Evolutionary conservation across 2,113 vertebrate species (phyloP).

Genomic region (Entomyzon cyanotis): DNA sequence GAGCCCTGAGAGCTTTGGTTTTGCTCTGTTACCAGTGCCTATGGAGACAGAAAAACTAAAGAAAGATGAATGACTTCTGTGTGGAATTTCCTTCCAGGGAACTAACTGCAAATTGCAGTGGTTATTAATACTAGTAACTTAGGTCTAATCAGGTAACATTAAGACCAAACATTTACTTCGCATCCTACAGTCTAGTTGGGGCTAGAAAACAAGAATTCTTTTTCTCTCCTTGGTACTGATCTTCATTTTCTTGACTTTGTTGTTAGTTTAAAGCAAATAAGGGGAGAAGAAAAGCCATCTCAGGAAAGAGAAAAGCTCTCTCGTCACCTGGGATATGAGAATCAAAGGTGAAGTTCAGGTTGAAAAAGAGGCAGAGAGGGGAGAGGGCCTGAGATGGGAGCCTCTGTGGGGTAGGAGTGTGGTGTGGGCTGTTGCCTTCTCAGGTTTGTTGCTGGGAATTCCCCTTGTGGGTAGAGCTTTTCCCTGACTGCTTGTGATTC

Average conservation of each 20-base stretch:
- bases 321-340: not conserved
- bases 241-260: not conserved
- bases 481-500: rapidly evolving
- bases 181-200: not conserved
- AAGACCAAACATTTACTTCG: not conserved
- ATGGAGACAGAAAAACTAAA: not conserved
- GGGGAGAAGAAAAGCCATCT: not conserved
- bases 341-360: not conserved
- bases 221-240: not conserved
- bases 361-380: not conserved
- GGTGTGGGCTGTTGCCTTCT: not conserved
- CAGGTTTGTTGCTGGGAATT: not conserved
- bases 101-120: not conserved
- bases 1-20: not conserved
- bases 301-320: not conserved
- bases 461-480: not conserved
- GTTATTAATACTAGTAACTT: conserved; percentile 5
- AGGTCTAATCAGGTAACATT: not conserved
- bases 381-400: not conserved
- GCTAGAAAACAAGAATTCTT: not conserved
- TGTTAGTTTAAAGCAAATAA: not conserved
- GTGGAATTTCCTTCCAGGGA: not conserved
- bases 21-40: not conserved
- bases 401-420: not conserved
- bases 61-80: not conserved